phyloP scores from a whole-genome alignment of 2,797 vertebrate genomes.

The Lemur catta region DNA sequence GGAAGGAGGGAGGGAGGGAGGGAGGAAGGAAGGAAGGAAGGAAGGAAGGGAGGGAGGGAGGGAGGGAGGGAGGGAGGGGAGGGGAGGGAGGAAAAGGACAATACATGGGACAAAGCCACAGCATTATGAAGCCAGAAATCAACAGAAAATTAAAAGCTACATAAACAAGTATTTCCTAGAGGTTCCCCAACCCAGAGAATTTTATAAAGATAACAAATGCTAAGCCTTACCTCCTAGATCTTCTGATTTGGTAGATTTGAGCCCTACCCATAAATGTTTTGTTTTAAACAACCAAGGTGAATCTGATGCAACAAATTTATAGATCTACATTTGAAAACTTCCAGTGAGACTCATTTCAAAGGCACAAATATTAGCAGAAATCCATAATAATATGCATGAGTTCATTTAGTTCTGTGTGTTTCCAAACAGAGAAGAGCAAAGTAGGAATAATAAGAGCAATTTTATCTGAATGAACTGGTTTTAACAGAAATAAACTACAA shows the following conservation, averaged over 20 bases:
- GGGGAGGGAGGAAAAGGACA: neutral
- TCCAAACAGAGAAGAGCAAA: constrained; percentile 17
- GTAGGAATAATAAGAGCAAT: neutral
- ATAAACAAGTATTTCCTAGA: neutral
- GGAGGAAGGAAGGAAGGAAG: no score
- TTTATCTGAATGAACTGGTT: neutral
- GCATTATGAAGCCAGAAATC: neutral
- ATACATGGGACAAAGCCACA: neutral
- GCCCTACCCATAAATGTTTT: neutral
- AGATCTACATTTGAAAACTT: neutral
- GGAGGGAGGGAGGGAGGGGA: no score
- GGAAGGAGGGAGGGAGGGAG: no score
- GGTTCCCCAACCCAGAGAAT: neutral
- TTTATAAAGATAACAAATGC: neutral
- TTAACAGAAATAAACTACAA: neutral
- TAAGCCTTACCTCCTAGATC: neutral
- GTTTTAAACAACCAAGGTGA: constrained; percentile 5
- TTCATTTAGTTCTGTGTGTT: neutral
- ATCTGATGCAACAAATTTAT: neutral
- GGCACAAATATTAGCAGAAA: neutral
- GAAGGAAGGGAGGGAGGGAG: no score
- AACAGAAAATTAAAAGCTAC: neutral
- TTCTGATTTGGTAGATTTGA: neutral
- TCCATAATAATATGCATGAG: neutral
- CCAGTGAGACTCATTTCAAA: neutral